Base-by-base conservation (phyloP, 2,888 invertebrate species). In the Troilus luridus region DNA sequence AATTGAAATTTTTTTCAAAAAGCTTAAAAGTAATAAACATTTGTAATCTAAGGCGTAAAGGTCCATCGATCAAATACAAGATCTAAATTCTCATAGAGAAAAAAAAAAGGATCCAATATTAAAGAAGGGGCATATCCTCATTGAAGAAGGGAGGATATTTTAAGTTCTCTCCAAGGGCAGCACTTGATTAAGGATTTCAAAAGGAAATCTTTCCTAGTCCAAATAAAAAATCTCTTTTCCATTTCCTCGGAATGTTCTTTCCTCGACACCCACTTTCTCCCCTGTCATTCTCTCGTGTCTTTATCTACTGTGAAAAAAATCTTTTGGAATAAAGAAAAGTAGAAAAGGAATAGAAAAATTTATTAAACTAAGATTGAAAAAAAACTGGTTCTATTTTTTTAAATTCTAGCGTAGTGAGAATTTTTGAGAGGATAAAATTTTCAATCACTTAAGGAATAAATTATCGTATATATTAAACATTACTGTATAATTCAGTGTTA, bases 121-220 rank as follows among this genome's bases (percentile, higher is more conserved):
- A 41, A 77, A 41, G 67, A 67, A 27, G 64, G n/a, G 67, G 72
- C 24, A 41, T 41, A 8, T 0, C 41, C 27, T 77, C 19, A 1
- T 8, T 41, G 72, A 27, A 41, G 72, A 77, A 77, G 27, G 72
- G 72, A 41, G 0, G 17, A 77, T 77, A 77, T 77, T 77, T 77
- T 41, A 77, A 41, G 72, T 77, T 77, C 41, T 77, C 72, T 77
- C 41, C 72, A 41, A 41, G 72, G 72, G 17, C 27, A 77, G 72
- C 27, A 19, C 72, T 77, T 77, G 72, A 77, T 77, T 77, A 77
- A 77, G 41, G 72, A 77, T 77, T 41, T 77, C 17, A 41, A 77
- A 77, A 77, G 72, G 72, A 77, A 17, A 41, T 77, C 72, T 77
- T 77, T 77, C 72, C 72, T 77, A 27, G 7, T 41, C 72, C 3